Base-by-base conservation (phyloP, 2,888 invertebrate genomes). In the Sclerodermus sp. region DNA sequence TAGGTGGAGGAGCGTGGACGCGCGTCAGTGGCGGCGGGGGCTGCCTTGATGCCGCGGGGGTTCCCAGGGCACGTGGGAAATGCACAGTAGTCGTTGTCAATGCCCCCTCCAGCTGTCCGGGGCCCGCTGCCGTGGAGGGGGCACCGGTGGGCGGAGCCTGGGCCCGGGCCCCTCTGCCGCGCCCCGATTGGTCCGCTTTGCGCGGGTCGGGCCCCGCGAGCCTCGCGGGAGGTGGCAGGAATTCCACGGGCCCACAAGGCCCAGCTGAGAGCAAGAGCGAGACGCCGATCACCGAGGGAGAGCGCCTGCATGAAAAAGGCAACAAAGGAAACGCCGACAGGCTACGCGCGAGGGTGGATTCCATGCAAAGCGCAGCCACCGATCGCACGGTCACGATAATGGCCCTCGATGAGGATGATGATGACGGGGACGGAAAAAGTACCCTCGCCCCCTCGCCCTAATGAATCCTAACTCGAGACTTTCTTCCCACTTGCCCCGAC, bases 31-130 rank as follows among this genome's bases (percentile, higher is more conserved):
- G 53, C n/a, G 68, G 71, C 77, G 78, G 77, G 77, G 76, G 76
- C 79, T 74, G 76, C 76, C 73, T 73, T 71, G 78, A 67, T 71
- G 77, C 76, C 79, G 79, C 79, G 74, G 77, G 77, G 77, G 77
- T 77, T 77, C 77, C 78, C 80, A 79, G 80, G 79, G 77, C 80
- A 81, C 82, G 83, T 83, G 83, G 83, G 83, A 84, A 84, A 81
- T 83, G 83, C 82, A 84, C 83, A 80, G 83, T 82, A 83, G 83
- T 82, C 79, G 77, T 76, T 77, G 73, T 74, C 76, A 78, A 76
- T 71, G 68, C 70, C 74, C 72, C 70, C 74, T 69, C 68, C 66
- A 64, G 58, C 62, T 60, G 60, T 62, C 57, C 66, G 32, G 37
- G 42, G 50, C 57, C 51, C 55, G 55, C 58, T 57, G 57, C 55